phyloP scores from a whole-genome alignment of 2,113 vertebrate genomes.

The Asarcornis scutulata region DNA sequence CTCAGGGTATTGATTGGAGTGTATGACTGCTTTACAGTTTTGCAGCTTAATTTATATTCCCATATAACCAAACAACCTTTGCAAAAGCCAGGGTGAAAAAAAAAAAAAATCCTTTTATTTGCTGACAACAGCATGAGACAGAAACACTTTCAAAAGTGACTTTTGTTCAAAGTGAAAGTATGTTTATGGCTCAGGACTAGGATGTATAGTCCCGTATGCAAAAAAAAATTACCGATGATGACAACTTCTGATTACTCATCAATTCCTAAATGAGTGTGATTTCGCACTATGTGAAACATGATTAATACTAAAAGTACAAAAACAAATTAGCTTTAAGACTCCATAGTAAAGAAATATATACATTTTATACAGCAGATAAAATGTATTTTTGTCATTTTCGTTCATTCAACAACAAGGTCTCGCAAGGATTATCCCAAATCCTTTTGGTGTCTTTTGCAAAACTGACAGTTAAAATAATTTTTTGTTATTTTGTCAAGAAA shows the following conservation, averaged over 20 bases:
- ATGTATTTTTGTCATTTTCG: not conserved
- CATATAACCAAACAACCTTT: not conserved
- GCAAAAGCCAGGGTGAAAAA: not conserved
- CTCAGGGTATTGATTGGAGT: not conserved
- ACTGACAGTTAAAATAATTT: not conserved
- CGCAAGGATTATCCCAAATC: not conserved
- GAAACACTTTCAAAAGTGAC: not conserved
- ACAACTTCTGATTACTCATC: slow-evolving; percentile 5
- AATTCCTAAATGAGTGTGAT: slow-evolving; percentile 17
- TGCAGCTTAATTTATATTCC: not conserved
- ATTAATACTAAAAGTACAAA: slow-evolving; percentile 23
- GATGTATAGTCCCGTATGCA: not conserved
- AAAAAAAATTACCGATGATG: not conserved
- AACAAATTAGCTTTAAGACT: not conserved
- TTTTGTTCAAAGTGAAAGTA: slow-evolving; percentile 24
- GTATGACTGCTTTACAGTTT: not conserved
- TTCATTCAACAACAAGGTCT: not conserved
- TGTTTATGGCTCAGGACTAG: not conserved
- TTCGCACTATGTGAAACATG: not conserved
- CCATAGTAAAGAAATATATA: not conserved
- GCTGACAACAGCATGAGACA: not conserved
- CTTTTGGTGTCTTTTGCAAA: not conserved
- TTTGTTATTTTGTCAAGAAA: not conserved
- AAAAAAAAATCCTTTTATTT: not conserved
- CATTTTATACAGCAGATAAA: not conserved